phyloP scores from a whole-genome alignment of 2,113 vertebrate species.

The Rhea americana region DNA sequence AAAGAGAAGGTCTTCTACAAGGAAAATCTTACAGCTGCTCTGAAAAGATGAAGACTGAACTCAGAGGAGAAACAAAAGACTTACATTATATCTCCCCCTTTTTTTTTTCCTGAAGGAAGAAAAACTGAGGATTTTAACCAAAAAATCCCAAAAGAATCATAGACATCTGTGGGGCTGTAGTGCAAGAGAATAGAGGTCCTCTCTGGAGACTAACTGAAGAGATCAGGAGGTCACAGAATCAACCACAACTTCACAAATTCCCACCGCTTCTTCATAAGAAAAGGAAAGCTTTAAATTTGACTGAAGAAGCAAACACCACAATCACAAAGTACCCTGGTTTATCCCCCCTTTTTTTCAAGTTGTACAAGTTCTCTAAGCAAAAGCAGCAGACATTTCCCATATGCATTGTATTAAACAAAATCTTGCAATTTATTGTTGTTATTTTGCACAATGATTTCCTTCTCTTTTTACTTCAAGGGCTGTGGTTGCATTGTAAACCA shows the following conservation, averaged over 20 bases:
- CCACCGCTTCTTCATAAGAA: background rate
- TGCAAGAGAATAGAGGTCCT: background rate
- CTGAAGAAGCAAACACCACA: background rate
- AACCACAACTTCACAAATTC: background rate
- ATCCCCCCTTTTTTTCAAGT: background rate
- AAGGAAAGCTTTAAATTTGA: background rate
- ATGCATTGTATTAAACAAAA: background rate
- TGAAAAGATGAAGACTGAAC: background rate
- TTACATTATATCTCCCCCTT: background rate
- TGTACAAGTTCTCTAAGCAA: background rate
- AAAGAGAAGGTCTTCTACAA: background rate
- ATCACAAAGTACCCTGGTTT: background rate
- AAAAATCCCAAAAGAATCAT: rapidly evolving
- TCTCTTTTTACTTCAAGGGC: conserved; percentile 14
- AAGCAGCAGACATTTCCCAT: background rate
- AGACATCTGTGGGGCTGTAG: rapidly evolving
- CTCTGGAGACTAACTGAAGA: background rate
- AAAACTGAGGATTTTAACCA: background rate
- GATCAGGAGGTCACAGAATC: background rate
- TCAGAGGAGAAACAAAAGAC: background rate
- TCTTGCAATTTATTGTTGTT: background rate
- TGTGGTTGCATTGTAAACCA: background rate
- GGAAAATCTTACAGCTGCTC: background rate
- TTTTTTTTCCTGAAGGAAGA: background rate
- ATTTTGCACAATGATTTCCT: background rate